phyloP scores from a whole-genome alignment of 2,888 invertebrate genomes.

The Hirtodrosophila confusa region DNA sequence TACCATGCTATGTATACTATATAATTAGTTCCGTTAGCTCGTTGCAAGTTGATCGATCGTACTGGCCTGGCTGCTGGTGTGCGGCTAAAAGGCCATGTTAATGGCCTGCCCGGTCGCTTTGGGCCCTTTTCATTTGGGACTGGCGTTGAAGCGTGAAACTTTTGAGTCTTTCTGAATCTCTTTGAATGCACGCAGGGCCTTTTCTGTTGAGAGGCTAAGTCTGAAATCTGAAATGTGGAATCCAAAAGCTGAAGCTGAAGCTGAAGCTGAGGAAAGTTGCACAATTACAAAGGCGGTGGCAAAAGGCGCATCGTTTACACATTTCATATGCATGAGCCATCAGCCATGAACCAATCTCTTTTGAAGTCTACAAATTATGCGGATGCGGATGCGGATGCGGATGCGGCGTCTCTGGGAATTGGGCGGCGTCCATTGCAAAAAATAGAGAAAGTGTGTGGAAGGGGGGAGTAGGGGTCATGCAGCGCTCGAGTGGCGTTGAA shows the following conservation, averaged over 20 bases:
- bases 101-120: slow-evolving; percentile 18
- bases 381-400: slow-evolving; percentile 22
- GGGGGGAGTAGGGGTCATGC: not conserved
- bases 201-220: slow-evolving; percentile 14
- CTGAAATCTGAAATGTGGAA: too few relatives aligned
- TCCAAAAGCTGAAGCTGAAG: not conserved
- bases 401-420: slow-evolving; percentile 44
- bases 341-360: slow-evolving; percentile 64
- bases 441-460: not conserved
- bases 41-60: not conserved
- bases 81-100: slow-evolving; percentile 1
- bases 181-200: slow-evolving; percentile 32
- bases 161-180: slow-evolving; percentile 41
- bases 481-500: slow-evolving; percentile 40
- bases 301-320: slow-evolving; percentile 51
- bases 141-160: slow-evolving; percentile 50
- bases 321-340: slow-evolving; percentile 64
- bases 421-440: slow-evolving; percentile 51
- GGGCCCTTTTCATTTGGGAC: slow-evolving; percentile 21
- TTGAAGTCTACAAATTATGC: slow-evolving; percentile 62
- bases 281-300: slow-evolving; percentile 68
- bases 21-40: too few relatives aligned
- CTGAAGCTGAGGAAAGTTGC: slow-evolving; percentile 64
- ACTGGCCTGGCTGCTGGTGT: not conserved
- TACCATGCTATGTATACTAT: too few relatives aligned